Base-by-base conservation (phyloP, 2,113 vertebrate genomes). In the Mugil cephalus region DNA sequence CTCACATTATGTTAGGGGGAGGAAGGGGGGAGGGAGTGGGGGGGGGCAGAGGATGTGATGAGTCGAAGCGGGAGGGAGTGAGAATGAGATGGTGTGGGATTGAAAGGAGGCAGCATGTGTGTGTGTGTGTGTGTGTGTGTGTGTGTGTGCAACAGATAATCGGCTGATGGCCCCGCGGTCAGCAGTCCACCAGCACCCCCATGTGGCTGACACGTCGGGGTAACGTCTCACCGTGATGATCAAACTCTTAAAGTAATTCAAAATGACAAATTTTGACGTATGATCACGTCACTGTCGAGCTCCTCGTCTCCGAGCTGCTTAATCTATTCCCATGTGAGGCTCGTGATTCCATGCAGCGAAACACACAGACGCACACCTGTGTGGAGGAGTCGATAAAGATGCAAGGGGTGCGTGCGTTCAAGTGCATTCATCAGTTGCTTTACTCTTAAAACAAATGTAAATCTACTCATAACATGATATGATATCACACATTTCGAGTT, bases 131-230 rank as follows among this genome's bases (percentile, higher is more conserved):
- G 82, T 64, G 74, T 55, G 38, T 78, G 82, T 64, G 74, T 55
- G 38, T 71, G 47, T 30, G 24, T 30, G 24, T 5, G 24, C 24
- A 5, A 30, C 65, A 66, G 75, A 77, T 68, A 60, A 67, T 71
- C 60, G 39, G 73, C 24, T 56, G 35, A 61, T 74, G 56, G 52
- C 35, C 56, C 24, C 7, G 12, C n/a, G 30, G 82, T 92, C 80
- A 89, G 43, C 35, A 92, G 94, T 93, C 91, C 94, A 92, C 90
- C 66, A 96, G 94, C 94, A 94, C 96, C 96, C 94, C 91, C 96
- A 90, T 92, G 94, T 95, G 96, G 87, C 46, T 4, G 66, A 70
- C 39, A 70, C 10, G 11, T 24, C 48, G 24, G 45, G 56, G 34
- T 21, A 46, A 36, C 13, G 10, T 15, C 17, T 58, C 47, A 53